A percentile compares a stretch with the other conserved stretches of the same genome.
Evolutionary conservation across 2,797 vertebrate species (phyloP).

Genomic region (Balearica regulorum): DNA sequence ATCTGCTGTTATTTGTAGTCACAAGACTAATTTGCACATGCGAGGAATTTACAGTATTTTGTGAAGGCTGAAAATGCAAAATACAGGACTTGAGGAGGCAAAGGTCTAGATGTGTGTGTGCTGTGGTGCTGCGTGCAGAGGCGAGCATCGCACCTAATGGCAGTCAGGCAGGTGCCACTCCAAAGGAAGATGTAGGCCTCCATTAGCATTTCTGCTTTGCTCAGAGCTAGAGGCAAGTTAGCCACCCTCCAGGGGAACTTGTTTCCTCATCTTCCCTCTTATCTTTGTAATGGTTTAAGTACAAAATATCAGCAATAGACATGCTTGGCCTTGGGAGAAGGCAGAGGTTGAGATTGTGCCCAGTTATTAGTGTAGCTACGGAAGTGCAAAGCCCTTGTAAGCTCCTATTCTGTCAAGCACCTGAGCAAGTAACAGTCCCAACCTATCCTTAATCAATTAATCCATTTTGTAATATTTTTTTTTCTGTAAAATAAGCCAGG

Average conservation of each 20-base stretch:
- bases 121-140: rapidly evolving
- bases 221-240: background rate
- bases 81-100: background rate
- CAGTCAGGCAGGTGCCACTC: background rate
- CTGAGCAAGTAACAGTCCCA: background rate
- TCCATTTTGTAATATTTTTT: background rate
- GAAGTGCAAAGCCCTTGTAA: background rate
- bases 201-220: background rate
- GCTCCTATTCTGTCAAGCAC: background rate
- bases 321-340: background rate
- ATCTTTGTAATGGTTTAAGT: background rate
- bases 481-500: background rate
- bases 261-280: background rate
- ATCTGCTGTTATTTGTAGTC: background rate
- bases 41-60: background rate
- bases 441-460: background rate
- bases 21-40: background rate
- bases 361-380: background rate
- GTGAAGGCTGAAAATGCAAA: background rate
- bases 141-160: background rate
- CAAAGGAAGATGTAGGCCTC: background rate
- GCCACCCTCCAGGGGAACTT: background rate
- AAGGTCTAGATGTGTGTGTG: rapidly evolving
- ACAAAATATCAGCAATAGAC: background rate
- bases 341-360: background rate